Evolutionary conservation across 2,888 invertebrate species (phyloP), one percentile per base, ranked within the genome.

Genomic region (Netelia inedita): DNA sequence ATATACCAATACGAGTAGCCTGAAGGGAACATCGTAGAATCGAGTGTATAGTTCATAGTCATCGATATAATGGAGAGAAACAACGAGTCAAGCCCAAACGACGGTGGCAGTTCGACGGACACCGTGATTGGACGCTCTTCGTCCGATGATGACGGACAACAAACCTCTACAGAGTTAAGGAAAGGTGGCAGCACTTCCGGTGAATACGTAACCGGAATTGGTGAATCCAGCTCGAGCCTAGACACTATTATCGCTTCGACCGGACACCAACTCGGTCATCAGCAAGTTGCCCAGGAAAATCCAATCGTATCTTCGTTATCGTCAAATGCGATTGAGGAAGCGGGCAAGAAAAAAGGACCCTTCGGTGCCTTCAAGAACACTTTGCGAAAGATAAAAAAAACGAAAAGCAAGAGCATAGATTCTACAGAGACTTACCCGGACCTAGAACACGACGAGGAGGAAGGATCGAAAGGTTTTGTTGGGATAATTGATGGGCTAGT

Each of bases 181-280:
- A 78, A 46, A 14, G 63, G 59, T 23, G 65, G 23, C 10, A 74
- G 78, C 66, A 87, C 89, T 84, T 90, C 89, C 84, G 88, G 90
- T 57, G 89, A 90, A 21, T 89, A 90, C 86, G 85, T 88, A 11
- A 89, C 87, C 50, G 91, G 84, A 19, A 68, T 89, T 21, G 90
- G 82, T n/a, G 92, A 89, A 35, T 92, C 92, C 59, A 92, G 89
- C 80, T 92, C 92, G 41, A 92, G 92, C 50, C 83, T 92, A 85
- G 92, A 92, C 82, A 91, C 92, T 0, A 75, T 91, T 16, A 88
- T 89, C 41, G 73, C 87, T 2, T 82, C 55, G 16, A 21, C 50
- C 16, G 50, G 59, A 1, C 66, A 11, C 41, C 53, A 55, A 43
- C 41, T 21, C 9, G 53, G 9, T 2, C 19, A 35, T 59, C 78